Evolutionary conservation across 2,888 invertebrate genomes (phyloP).

Genomic region (Panorpa germanica): DNA sequence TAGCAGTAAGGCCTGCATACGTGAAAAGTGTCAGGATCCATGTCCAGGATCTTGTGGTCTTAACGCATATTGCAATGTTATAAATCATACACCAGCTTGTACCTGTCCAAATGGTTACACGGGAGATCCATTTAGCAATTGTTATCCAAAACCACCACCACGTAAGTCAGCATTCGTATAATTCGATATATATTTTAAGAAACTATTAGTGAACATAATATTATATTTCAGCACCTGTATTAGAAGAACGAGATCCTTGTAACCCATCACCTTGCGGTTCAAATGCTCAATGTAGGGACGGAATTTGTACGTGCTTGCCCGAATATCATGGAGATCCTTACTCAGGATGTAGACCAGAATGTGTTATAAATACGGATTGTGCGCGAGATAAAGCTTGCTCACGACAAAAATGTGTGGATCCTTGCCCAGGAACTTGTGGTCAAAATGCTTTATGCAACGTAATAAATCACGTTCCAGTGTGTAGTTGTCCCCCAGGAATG

Average conservation of each 20-base stretch:
- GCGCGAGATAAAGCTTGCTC: conserved; percentile 55
- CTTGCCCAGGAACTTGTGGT: conserved; percentile 70
- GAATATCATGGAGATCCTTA: conserved; percentile 66
- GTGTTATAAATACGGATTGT: conserved; percentile 63
- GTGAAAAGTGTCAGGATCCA: conserved; percentile 47
- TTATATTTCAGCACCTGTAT: conserved; percentile 18
- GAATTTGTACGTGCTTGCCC: conserved; percentile 53
- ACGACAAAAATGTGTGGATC: conserved; percentile 64
- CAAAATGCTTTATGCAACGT: conserved; percentile 57
- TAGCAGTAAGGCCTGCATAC: conserved; percentile 41
- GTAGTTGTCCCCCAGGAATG: conserved; percentile 43
- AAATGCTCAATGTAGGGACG: conserved; percentile 53
- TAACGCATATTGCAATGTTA: conserved; percentile 47
- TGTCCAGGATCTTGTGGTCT: conserved; percentile 52
- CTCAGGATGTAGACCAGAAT: conserved; percentile 62
- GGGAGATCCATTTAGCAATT: conserved; percentile 48
- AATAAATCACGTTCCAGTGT: conserved; percentile 46
- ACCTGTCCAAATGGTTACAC: conserved; percentile 34
- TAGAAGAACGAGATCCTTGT: conserved; percentile 38
- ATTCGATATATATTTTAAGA: no score
- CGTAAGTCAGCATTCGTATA: no score
- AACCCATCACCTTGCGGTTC: conserved; percentile 60
- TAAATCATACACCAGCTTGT: conserved; percentile 51
- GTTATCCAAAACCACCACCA: conserved; percentile 23
- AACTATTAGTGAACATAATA: no score